Base-by-base conservation (phyloP, 2,113 vertebrate genomes). In the Menura novaehollandiae region DNA sequence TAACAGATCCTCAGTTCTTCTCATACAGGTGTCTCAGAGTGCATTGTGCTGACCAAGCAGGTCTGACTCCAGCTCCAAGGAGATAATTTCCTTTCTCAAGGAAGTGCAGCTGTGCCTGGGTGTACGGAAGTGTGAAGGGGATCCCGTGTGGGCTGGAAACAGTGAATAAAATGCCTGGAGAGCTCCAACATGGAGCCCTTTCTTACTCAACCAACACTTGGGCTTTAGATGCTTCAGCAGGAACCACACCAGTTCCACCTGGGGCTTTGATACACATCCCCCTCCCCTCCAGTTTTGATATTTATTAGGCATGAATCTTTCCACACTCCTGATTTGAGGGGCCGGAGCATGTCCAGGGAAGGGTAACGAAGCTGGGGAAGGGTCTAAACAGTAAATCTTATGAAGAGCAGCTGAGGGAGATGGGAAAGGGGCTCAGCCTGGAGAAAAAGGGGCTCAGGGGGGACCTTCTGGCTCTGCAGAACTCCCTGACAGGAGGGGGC, bases 111-210 rank as follows among this genome's bases (percentile, higher is more conserved):
- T n/a, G 27, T 32, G 26, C 39, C 39, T 46, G 23, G 28, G 41
- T n/a, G 58, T n/a, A 11, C n/a, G 28, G n/a, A 41, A 86, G 28
- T 10, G 27, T 47, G 83, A 79, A 76, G 47, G 47, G 46, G 32
- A 71, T 21, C 27, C 47, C 1, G 0, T 6, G 16, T 21, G 23
- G n/a, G 27, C 52, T 59, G 71, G 44, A 44, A 88, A 58, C 0
- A 2, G 44, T 3, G 19, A 66, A n/a, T 8, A 37, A 75, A 78
- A 82, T 7, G 4, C 19, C 52, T 24, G 37, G 35, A 47, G 58
- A n/a, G 18, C 44, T 51, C 33, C 55, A n/a, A 0, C 0, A 1
- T 0, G 2, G 17, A 10, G 9, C 12, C 22, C 62, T 23, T 59
- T 27, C 49, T 37, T 15, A 20, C 37, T 43, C 63, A 75, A 6